Base-by-base conservation (phyloP, 1,140 invertebrate species). In the Whitmania pigra region DNA sequence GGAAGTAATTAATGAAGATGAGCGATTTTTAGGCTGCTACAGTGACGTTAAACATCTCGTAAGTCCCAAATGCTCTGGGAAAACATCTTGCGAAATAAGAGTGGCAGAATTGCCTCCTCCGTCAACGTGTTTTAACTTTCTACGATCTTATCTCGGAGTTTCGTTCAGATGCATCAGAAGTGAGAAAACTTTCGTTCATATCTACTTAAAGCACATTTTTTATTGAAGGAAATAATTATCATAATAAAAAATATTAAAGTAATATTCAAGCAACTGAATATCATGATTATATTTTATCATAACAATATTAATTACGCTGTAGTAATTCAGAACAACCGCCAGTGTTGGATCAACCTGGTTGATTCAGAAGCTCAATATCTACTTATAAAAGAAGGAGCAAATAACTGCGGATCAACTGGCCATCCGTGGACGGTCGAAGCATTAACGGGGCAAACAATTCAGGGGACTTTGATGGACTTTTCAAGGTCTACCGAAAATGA, bases 61-160 rank as follows among this genome's bases (percentile, higher is more conserved):
- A 15, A 36, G n/a, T 36, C 67, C 27, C 3, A 68, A 68, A 43
- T 68, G 67, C 20, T 68, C 67, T 22, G 67, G 67, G 13, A 68
- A 31, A 43, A 29, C 25, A 36, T n/a, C 22, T 22, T 68, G 67
- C 36, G 67, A 68, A 22, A 25, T 68, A 4, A 22, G 67, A 22
- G 67, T 68, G 22, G 27, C 36, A 22, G 36, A 68, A 29, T 25
- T 63, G 22, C 22, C 22, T 5, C 22, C 29, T 13, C 22, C 22
- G 1, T 2, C 2, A 7, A 63, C 29, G 11, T n/a, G 20, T 29
- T 43, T 36, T 13, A 31, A 43, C n/a, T 31, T 68, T 29, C 67
- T 43, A 40, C n/a, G 67, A 29, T 36, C 27, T 7, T 68, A 68
- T 43, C 67, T 68, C 20, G 67, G 36, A 68, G 67, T 68, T 43